Evolutionary conservation across 2,797 vertebrate species (phyloP).

Genomic region (Cottoperca gobio): DNA sequence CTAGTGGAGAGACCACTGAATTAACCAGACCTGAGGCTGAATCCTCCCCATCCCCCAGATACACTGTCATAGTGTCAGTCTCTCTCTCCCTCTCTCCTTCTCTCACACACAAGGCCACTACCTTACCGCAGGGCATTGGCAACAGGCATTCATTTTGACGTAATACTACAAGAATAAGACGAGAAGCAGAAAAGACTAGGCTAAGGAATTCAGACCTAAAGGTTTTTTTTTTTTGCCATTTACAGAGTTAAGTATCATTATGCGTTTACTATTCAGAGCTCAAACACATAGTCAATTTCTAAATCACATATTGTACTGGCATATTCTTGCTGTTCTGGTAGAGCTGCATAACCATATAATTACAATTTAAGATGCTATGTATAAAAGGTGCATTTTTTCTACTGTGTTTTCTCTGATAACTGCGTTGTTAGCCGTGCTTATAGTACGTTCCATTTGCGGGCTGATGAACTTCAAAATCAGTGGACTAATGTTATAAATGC

Average conservation of each 20-base stretch:
- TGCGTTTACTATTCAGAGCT: constrained; percentile 13
- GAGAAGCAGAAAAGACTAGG: constrained; percentile 29
- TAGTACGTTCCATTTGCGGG: constrained; percentile 4
- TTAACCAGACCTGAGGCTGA: constrained; percentile 80
- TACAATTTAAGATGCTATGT: not conserved
- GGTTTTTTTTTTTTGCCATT: constrained; percentile 18
- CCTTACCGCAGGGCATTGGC: constrained; percentile 73
- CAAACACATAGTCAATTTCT: constrained; percentile 33
- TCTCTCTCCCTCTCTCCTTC: constrained; percentile 36
- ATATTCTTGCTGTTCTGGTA: not conserved
- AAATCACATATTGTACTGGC: not conserved
- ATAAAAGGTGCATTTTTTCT: not conserved
- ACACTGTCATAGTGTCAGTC: constrained; percentile 76
- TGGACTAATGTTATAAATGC: constrained; percentile 33
- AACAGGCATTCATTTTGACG: constrained; percentile 73
- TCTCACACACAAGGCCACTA: constrained; percentile 56
- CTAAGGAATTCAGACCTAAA: constrained; percentile 45
- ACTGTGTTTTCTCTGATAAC: constrained; percentile 2
- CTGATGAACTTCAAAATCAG: constrained; percentile 35
- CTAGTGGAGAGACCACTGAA: constrained; percentile 68
- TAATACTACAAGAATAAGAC: constrained; percentile 58
- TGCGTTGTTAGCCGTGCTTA: constrained; percentile 4
- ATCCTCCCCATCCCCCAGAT: constrained; percentile 77
- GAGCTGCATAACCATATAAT: not conserved
- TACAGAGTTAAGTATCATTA: constrained; percentile 17